Evolutionary conservation across 2,888 invertebrate species (phyloP).

Genomic region (Nomada hirtipes): DNA sequence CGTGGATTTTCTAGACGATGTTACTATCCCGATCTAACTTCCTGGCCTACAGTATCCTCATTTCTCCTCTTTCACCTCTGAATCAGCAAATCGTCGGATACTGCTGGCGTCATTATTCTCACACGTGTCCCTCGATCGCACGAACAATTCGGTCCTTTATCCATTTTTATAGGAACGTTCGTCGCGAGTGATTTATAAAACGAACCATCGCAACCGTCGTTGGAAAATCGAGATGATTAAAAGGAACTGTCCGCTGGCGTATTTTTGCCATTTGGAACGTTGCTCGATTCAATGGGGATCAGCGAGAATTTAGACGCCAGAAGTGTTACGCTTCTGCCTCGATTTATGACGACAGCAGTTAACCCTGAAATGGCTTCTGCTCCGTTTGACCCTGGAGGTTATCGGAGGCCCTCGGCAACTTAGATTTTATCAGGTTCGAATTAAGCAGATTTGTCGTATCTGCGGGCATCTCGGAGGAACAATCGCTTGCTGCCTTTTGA

Average conservation of each 20-base stretch:
- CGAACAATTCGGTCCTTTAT: not conserved
- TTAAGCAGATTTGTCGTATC: conserved; percentile 10
- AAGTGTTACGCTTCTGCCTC: not conserved
- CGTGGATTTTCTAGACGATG: conserved; percentile 3
- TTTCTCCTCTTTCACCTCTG: conserved; percentile 11
- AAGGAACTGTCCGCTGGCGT: not conserved
- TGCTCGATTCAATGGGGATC: conserved; percentile 4
- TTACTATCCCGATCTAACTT: conserved; percentile 19
- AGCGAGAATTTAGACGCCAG: not conserved
- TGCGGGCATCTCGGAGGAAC: not conserved
- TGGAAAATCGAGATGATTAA: conserved; percentile 3
- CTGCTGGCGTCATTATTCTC: conserved; percentile 12
- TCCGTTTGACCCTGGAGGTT: conserved; percentile 14
- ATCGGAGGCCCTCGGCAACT: not conserved
- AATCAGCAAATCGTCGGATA: conserved; percentile 42
- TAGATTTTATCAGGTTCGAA: conserved; percentile 25
- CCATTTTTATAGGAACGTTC: conserved; percentile 19
- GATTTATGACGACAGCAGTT: conserved; percentile 30
- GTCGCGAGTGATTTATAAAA: not conserved
- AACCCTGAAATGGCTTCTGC: conserved; percentile 16
- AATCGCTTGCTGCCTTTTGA: not conserved
- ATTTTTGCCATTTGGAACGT: not conserved
- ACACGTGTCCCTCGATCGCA: conserved; percentile 8
- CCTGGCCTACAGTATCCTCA: not conserved
- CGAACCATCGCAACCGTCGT: not conserved